phyloP scores from a whole-genome alignment of 2,113 vertebrate genomes.

The Scomber japonicus region DNA sequence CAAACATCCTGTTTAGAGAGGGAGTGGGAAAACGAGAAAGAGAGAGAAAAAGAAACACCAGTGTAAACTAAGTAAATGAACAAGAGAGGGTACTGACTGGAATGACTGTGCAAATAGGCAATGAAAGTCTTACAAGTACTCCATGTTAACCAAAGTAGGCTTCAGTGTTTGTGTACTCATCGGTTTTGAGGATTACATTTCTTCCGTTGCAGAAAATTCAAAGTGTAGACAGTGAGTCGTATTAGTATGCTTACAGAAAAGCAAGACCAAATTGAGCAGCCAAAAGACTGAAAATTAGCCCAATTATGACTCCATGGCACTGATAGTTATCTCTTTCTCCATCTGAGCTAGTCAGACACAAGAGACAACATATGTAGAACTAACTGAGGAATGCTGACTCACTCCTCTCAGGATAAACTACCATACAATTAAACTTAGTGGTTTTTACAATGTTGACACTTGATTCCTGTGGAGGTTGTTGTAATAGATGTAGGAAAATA shows the following conservation, averaged over 20 bases:
- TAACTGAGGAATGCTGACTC: not conserved
- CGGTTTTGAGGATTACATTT: not conserved
- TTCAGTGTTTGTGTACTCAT: not conserved
- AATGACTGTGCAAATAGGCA: constrained; percentile 12
- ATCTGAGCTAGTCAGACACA: not conserved
- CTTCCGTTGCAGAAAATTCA: not conserved
- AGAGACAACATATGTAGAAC: not conserved
- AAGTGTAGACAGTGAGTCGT: constrained; percentile 10
- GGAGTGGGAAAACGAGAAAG: constrained; percentile 45
- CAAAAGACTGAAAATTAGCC: constrained; percentile 35
- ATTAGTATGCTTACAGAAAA: constrained; percentile 38
- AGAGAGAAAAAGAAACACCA: constrained; percentile 25
- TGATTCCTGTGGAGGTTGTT: not conserved
- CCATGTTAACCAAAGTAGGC: not conserved
- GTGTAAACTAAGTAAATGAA: constrained; percentile 11
- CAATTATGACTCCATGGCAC: constrained; percentile 29
- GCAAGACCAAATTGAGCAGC: constrained; percentile 5
- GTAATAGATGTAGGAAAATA: not conserved
- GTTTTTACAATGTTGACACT: not conserved
- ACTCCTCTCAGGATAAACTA: not conserved
- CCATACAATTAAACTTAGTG: not conserved
- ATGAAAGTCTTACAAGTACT: not conserved
- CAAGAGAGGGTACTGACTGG: not conserved
- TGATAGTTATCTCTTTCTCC: constrained; percentile 14
- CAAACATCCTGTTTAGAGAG: constrained; percentile 86